These are phyloP conservation scores for Sesia apiformis DNA, from an alignment of 2,888 invertebrate genomes.

Conservation along the genomic window DNA sequence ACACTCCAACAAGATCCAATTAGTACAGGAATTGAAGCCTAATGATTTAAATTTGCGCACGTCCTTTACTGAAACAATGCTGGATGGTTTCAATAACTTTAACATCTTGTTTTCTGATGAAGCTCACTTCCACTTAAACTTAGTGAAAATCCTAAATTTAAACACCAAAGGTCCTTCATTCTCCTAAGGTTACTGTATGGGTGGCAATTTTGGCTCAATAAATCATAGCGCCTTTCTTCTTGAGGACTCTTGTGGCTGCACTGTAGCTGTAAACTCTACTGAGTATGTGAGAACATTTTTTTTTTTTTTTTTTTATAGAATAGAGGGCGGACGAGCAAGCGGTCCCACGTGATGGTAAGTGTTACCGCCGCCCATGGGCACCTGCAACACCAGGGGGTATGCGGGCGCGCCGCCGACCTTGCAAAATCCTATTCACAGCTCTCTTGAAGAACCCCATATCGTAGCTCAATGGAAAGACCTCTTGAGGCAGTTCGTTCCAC, in stretches of 20 bases:
- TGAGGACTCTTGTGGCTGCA: slow-evolving; percentile 6
- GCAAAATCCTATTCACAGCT: too few relatives aligned
- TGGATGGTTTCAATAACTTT: slow-evolving; percentile 11
- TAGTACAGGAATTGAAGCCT: slow-evolving; percentile 8
- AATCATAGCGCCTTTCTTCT: slow-evolving; percentile 13
- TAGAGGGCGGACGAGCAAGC: too few relatives aligned
- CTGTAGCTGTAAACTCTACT: slow-evolving; percentile 10
- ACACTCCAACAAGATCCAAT: slow-evolving; percentile 11
- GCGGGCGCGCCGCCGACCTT: too few relatives aligned
- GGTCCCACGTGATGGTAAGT: too few relatives aligned
- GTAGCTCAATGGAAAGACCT: too few relatives aligned
- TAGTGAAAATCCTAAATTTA: slow-evolving; percentile 5
- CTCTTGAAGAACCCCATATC: too few relatives aligned
- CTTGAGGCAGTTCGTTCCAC: too few relatives aligned
- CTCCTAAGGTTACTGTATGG: slow-evolving; percentile 10
- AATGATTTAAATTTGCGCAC: slow-evolving; percentile 9
- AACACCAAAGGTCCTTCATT: slow-evolving; percentile 8
- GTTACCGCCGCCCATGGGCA: too few relatives aligned
- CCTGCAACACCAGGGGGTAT: too few relatives aligned
- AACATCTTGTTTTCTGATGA: slow-evolving; percentile 9
- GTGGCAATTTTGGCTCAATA: slow-evolving; percentile 10
- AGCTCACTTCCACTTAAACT: slow-evolving; percentile 6
- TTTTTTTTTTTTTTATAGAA: too few relatives aligned
- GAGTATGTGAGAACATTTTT: background rate
- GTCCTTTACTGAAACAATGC: slow-evolving; percentile 12